Percentiles rank a stretch among this genome's conserved stretches.
These are phyloP conservation scores for Conchocele bisecta DNA, from an alignment of 2,888 invertebrate species.

Conservation along the genomic window DNA sequence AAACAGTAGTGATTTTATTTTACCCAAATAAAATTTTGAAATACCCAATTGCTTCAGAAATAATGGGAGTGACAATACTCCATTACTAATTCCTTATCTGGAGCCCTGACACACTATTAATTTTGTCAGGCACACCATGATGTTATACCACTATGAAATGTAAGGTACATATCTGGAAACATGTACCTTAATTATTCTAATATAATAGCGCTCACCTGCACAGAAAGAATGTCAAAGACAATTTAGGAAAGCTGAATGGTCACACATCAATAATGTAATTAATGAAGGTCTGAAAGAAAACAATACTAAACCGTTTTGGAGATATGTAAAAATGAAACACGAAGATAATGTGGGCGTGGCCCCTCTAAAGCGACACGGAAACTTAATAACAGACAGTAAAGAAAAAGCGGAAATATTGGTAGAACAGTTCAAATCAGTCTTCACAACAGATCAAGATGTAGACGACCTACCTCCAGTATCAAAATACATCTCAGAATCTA, in stretches of 20 bases:
- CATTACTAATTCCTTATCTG: too few species aligned
- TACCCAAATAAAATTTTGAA: too few species aligned
- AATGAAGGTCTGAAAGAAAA: constrained; percentile 20
- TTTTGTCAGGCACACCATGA: too few species aligned
- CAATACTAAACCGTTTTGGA: constrained; percentile 35
- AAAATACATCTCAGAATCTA: background rate
- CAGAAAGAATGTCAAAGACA: constrained; percentile 17
- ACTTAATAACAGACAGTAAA: constrained; percentile 35
- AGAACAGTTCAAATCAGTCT: constrained; percentile 36
- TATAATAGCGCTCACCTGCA: too few species aligned
- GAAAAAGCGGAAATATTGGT: constrained; percentile 38
- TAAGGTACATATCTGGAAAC: too few species aligned
- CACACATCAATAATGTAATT: constrained; percentile 19
- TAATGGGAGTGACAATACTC: too few species aligned
- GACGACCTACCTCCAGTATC: background rate
- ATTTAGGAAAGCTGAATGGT: constrained; percentile 34
- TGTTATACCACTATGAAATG: too few species aligned
- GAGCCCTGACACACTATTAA: too few species aligned
- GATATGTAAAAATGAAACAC: constrained; percentile 28
- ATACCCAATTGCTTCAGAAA: too few species aligned
- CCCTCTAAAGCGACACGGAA: constrained; percentile 22
- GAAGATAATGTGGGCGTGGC: constrained; percentile 27
- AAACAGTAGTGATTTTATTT: too few species aligned
- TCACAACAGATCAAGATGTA: constrained; percentile 28
- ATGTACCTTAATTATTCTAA: too few species aligned